Evolutionary conservation across 1,140 invertebrate genomes (phyloP).

Genomic region (Sitodiplosis mosellana): DNA sequence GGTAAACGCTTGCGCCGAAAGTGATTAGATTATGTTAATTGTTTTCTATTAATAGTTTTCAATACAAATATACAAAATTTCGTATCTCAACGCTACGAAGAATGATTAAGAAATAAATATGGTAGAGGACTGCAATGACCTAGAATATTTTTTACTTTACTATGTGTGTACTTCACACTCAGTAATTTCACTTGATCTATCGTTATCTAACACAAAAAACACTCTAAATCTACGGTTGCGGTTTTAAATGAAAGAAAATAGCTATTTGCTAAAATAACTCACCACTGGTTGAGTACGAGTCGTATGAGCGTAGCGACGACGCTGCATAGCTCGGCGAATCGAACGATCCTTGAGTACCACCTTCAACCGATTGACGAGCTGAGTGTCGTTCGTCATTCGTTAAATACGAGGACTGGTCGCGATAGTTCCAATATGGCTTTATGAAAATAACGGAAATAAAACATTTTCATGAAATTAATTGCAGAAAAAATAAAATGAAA

Average conservation of each 20-base stretch:
- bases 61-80: too few relatives aligned
- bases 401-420: conserved; percentile 19
- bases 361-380: conserved; percentile 21
- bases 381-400: conserved; percentile 19
- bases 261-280: background rate
- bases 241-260: background rate
- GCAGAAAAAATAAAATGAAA: background rate
- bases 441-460: conserved; percentile 6
- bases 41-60: too few relatives aligned
- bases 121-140: too few relatives aligned
- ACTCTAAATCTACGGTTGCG: background rate
- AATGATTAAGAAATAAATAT: too few relatives aligned
- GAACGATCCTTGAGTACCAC: conserved; percentile 23
- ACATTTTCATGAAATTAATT: background rate
- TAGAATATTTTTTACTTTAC: too few relatives aligned
- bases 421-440: conserved; percentile 22
- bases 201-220: background rate
- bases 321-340: conserved; percentile 24
- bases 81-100: too few relatives aligned
- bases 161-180: too few relatives aligned
- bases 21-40: too few relatives aligned
- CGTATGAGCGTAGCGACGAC: conserved; percentile 17
- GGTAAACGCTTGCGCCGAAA: too few relatives aligned
- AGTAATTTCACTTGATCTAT: too few relatives aligned
- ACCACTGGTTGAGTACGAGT: conserved; percentile 24